A percentile compares a stretch with the other conserved stretches of the same genome.
These are phyloP conservation scores for Hylyphantes graminicola DNA, from an alignment of 1,140 invertebrate genomes.

Conservation along the genomic window DNA sequence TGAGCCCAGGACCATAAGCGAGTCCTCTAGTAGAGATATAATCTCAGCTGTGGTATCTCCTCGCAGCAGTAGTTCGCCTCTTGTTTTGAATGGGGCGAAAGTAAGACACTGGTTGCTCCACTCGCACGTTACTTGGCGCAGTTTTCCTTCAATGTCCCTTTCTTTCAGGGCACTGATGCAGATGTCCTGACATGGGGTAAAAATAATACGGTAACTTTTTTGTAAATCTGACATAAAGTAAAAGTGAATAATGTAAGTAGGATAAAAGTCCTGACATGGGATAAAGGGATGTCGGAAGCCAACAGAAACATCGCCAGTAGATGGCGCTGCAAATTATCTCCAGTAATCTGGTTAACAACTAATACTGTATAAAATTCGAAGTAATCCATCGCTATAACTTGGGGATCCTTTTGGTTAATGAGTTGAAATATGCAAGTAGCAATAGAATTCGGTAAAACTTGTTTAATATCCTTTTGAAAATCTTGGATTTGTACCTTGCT, in stretches of 20 bases:
- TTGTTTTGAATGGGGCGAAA: slow-evolving; percentile 94
- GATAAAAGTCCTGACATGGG: too few species aligned
- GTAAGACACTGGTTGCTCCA: slow-evolving; percentile 94
- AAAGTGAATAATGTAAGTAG: too few species aligned
- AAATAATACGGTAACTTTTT: neutral
- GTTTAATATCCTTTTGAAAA: too few species aligned
- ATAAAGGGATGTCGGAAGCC: too few species aligned
- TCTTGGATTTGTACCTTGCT: too few species aligned
- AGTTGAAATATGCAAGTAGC: too few species aligned
- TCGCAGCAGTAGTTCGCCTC: slow-evolving; percentile 89
- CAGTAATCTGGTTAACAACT: neutral
- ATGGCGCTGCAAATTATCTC: too few species aligned
- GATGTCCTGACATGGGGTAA: slow-evolving; percentile 77
- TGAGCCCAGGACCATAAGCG: slow-evolving; percentile 93
- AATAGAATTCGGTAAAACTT: too few species aligned
- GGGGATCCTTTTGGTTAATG: too few species aligned
- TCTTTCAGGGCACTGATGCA: slow-evolving; percentile 98
- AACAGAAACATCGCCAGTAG: too few species aligned
- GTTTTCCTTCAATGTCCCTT: slow-evolving; percentile 96
- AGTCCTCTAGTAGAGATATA: slow-evolving; percentile 93
- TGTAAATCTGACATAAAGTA: neutral
- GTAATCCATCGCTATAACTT: neutral
- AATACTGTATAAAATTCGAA: neutral
- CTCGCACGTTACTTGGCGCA: slow-evolving; percentile 93
- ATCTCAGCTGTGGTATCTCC: slow-evolving; percentile 96